These are phyloP conservation scores for Astyanax mexicanus DNA, from an alignment of 2,797 vertebrate genomes.

Conservation along the genomic window DNA sequence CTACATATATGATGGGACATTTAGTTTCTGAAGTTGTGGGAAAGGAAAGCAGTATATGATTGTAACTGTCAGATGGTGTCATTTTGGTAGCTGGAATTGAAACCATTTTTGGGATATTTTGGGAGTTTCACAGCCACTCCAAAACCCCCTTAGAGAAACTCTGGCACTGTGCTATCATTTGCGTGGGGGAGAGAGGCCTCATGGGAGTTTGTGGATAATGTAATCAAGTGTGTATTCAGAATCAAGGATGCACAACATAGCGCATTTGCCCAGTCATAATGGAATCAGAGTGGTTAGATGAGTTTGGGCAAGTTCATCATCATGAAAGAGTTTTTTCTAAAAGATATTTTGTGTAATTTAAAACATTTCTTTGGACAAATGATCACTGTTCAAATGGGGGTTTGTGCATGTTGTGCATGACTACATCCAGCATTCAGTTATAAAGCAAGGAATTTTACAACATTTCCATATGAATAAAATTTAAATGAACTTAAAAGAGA, in stretches of 20 bases:
- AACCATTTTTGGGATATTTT: slow-evolving; percentile 9
- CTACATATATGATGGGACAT: too few species aligned
- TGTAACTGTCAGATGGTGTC: too few species aligned
- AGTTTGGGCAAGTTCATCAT: not conserved
- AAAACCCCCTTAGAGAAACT: slow-evolving; percentile 19
- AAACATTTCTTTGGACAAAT: not conserved
- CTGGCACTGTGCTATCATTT: not conserved
- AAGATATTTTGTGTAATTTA: not conserved
- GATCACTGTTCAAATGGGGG: not conserved
- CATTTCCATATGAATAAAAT: too few species aligned
- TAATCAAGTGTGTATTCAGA: not conserved
- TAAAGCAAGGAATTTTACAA: too few species aligned
- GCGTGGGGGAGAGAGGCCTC: not conserved
- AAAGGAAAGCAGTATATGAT: too few species aligned
- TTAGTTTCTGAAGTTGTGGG: too few species aligned
- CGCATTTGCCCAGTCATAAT: not conserved
- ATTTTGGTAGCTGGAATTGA: not conserved
- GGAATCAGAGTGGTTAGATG: too few species aligned
- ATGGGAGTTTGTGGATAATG: not conserved
- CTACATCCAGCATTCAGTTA: not conserved
- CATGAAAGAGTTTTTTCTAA: not conserved
- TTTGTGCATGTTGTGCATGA: not conserved
- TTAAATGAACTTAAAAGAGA: too few species aligned
- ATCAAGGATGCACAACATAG: not conserved
- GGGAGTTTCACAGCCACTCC: slow-evolving; percentile 12